Percentiles rank a stretch among this genome's conserved stretches.
Conservation (phyloP, 2,888 invertebrate genomes). For the Leucania comma region DNA sequence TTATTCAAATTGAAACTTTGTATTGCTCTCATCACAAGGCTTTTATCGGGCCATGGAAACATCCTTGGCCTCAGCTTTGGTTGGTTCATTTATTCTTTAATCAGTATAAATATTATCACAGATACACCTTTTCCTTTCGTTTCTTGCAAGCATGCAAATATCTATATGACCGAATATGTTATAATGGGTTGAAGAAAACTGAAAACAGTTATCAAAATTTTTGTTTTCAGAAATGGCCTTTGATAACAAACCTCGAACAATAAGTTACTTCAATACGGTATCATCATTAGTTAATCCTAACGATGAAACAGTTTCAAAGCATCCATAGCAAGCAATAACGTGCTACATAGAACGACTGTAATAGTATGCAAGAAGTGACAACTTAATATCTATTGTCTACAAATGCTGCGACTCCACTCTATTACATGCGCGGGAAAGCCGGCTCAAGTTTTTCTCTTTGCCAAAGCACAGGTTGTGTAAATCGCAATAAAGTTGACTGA, state of each 20-base stretch:
- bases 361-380: slow-evolving; percentile 52
- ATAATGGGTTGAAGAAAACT: not conserved
- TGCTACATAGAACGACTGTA: slow-evolving; percentile 35
- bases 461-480: slow-evolving; percentile 4
- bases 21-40: slow-evolving; percentile 25
- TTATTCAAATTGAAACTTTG: slow-evolving; percentile 49
- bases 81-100: slow-evolving; percentile 27
- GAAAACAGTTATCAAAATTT: not conserved
- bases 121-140: slow-evolving; percentile 3
- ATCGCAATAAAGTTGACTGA: slow-evolving; percentile 1
- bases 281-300: slow-evolving; percentile 27
- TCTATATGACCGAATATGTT: not conserved
- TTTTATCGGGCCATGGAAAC: slow-evolving; percentile 30
- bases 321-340: slow-evolving; percentile 16
- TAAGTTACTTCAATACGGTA: slow-evolving; percentile 8
- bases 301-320: slow-evolving; percentile 37
- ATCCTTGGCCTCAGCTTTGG: slow-evolving; percentile 52
- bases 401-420: slow-evolving; percentile 32
- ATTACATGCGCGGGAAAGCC: slow-evolving; percentile 51
- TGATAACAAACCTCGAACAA: not conserved
- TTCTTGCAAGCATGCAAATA: not conserved
- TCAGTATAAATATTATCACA: slow-evolving; percentile 18
- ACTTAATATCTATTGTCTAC: slow-evolving; percentile 45
- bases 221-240: slow-evolving; percentile 4
- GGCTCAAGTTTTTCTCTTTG: slow-evolving; percentile 26